A percentile compares a stretch with the other conserved stretches of the same genome.
Conservation (phyloP, 2,113 vertebrate genomes). For the Mastomys natalensis region DNA sequence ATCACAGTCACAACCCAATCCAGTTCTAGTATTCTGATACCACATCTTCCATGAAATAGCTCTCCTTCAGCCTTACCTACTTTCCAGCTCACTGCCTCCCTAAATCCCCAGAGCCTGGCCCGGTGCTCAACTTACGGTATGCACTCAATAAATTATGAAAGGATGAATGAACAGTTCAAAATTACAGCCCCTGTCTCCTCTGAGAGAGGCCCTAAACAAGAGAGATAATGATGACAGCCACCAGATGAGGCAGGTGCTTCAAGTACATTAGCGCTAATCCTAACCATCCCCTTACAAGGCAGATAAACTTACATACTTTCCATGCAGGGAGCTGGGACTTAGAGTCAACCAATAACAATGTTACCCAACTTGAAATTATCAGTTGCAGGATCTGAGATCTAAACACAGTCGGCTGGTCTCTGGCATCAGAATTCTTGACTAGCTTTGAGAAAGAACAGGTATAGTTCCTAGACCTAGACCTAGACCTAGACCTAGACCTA, state of each 20-base stretch:
- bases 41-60: slow-evolving; percentile 71
- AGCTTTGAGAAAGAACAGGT: neutral
- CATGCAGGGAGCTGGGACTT: neutral
- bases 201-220: slow-evolving; percentile 56
- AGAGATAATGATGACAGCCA: slow-evolving; percentile 10
- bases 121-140: neutral
- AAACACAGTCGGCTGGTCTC: neutral
- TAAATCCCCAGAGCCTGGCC: slow-evolving; percentile 20
- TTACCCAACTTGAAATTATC: slow-evolving; percentile 34
- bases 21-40: slow-evolving; percentile 64
- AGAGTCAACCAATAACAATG: neutral
- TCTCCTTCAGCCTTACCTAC: slow-evolving; percentile 55
- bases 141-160: slow-evolving; percentile 49
- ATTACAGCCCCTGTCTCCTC: slow-evolving; percentile 28
- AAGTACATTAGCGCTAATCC: slow-evolving; percentile 11
- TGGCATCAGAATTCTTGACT: neutral
- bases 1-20: slow-evolving; percentile 76
- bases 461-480: neutral
- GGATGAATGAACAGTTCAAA: slow-evolving; percentile 52
- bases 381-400: neutral
- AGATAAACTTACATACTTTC: slow-evolving; percentile 40
- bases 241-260: neutral
- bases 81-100: slow-evolving; percentile 61
- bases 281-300: neutral
- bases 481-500: too few relatives aligned